phyloP scores from a whole-genome alignment of 2,888 invertebrate species.

The Geophilus truncorum region DNA sequence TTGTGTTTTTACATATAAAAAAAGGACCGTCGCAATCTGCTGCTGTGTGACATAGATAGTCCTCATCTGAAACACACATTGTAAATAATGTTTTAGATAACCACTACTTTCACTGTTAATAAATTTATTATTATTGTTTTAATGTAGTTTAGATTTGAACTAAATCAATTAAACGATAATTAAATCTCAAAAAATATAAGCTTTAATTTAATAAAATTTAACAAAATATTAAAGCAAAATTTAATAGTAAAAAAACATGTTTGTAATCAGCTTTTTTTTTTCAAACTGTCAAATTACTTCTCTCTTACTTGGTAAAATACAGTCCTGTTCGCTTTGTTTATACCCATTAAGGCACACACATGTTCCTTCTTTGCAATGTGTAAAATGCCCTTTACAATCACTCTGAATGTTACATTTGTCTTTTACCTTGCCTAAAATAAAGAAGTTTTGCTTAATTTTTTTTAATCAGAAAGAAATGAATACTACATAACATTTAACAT shows the following conservation, averaged over 20 bases:
- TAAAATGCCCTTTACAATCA: not conserved
- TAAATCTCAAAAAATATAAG: too few relatives aligned
- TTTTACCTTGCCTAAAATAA: not conserved
- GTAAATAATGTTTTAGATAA: not conserved
- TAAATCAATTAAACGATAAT: too few relatives aligned
- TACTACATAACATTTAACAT: too few relatives aligned
- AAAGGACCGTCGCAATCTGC: not conserved
- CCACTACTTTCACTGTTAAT: not conserved
- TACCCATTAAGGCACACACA: not conserved
- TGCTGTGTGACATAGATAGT: not conserved
- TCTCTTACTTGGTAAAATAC: not conserved
- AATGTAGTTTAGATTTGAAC: not conserved
- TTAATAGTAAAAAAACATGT: not conserved
- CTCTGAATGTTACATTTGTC: not conserved
- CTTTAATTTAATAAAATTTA: too few relatives aligned
- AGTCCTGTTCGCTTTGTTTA: not conserved
- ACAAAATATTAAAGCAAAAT: not conserved
- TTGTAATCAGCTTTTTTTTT: too few relatives aligned
- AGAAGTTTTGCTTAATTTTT: too few relatives aligned
- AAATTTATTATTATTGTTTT: not conserved
- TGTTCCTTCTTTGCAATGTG: not conserved
- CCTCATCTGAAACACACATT: not conserved
- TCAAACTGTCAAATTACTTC: too few relatives aligned
- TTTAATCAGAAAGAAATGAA: too few relatives aligned
- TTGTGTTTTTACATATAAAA: not conserved